phyloP scores from a whole-genome alignment of 1,140 invertebrate species.

The Formica selysi region DNA sequence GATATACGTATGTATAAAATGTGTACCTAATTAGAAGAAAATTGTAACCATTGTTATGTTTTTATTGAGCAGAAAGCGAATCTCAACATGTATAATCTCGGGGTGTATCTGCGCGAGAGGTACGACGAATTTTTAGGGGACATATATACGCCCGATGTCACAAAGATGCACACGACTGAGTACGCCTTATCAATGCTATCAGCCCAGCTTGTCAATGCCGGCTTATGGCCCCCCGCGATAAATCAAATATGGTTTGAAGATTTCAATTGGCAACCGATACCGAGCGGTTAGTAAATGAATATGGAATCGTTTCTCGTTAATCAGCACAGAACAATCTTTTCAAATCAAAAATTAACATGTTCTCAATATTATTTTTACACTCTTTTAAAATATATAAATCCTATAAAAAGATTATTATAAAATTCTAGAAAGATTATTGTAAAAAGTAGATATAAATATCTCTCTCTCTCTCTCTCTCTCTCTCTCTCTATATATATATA shows the following conservation, averaged over 20 bases:
- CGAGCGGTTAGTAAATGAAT: slow-evolving; percentile 61
- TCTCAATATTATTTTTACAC: not conserved
- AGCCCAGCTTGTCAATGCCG: slow-evolving; percentile 80
- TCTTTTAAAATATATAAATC: slow-evolving; percentile 2
- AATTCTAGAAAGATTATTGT: not conserved
- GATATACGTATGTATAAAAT: not conserved
- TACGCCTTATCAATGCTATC: slow-evolving; percentile 88
- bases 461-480: too few relatives aligned
- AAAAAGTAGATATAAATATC: too few relatives aligned
- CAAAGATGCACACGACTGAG: slow-evolving; percentile 87
- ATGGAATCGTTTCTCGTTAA: not conserved
- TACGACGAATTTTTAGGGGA: slow-evolving; percentile 85
- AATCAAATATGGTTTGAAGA: slow-evolving; percentile 76
- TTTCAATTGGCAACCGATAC: slow-evolving; percentile 83
- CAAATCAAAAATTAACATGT: not conserved
- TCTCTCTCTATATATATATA: too few relatives aligned
- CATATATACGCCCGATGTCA: slow-evolving; percentile 80
- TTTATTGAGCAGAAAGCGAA: slow-evolving; percentile 72
- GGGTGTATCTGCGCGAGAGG: slow-evolving; percentile 80
- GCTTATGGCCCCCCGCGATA: slow-evolving; percentile 80
- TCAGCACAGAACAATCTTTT: not conserved
- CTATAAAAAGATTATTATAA: not conserved
- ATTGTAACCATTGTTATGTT: not conserved
- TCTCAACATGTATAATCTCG: slow-evolving; percentile 84
- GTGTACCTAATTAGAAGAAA: too few relatives aligned